Conservation (phyloP, 1,140 invertebrate genomes). For the Phymorhynchus buccinoides region DNA sequence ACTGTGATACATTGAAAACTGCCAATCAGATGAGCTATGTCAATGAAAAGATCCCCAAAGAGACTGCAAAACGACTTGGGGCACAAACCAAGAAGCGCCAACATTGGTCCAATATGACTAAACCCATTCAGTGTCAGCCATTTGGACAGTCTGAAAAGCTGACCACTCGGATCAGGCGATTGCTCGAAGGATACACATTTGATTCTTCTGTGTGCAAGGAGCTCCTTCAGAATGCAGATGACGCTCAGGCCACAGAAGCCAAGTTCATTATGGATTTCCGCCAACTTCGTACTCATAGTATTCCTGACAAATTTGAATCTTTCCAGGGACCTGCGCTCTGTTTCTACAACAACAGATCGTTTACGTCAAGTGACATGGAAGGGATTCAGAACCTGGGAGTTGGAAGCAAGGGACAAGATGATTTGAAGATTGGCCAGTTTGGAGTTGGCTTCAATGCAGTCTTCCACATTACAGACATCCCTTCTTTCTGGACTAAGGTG, state of each 20-base stretch:
- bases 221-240: slow-evolving; percentile 74
- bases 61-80: slow-evolving; percentile 46
- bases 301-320: slow-evolving; percentile 52
- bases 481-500: slow-evolving; percentile 64
- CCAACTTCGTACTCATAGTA: slow-evolving; percentile 45
- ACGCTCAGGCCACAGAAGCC: slow-evolving; percentile 67
- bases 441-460: slow-evolving; percentile 71
- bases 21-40: slow-evolving; percentile 46
- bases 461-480: slow-evolving; percentile 69
- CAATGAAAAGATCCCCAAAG: slow-evolving; percentile 46
- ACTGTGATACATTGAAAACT: slow-evolving; percentile 40
- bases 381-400: slow-evolving; percentile 66
- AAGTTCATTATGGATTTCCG: slow-evolving; percentile 66
- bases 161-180: slow-evolving; percentile 59
- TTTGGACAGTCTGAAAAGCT: slow-evolving; percentile 68
- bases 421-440: slow-evolving; percentile 64
- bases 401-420: slow-evolving; percentile 62
- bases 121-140: slow-evolving; percentile 29
- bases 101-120: slow-evolving; percentile 23
- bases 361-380: slow-evolving; percentile 63
- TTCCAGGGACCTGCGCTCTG: slow-evolving; percentile 68
- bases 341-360: slow-evolving; percentile 67
- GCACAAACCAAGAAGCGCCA: slow-evolving; percentile 54
- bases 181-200: slow-evolving; percentile 65
- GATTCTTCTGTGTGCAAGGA: slow-evolving; percentile 64